phyloP scores from a whole-genome alignment of 2,113 vertebrate genomes.

The Podarcis cretensis region DNA sequence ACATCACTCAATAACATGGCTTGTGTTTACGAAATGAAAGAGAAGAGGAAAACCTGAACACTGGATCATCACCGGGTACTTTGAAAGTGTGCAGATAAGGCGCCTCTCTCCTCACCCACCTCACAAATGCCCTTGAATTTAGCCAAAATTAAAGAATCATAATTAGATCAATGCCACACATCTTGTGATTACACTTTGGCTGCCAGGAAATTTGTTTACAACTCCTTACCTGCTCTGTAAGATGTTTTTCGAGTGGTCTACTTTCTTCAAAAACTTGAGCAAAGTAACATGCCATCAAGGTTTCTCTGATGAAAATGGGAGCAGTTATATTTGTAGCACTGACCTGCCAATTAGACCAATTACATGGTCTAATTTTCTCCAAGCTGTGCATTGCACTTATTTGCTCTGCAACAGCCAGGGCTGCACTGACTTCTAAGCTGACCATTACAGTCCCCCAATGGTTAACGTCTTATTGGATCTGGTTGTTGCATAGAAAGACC shows the following conservation, averaged over 20 bases:
- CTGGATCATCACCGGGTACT: not conserved
- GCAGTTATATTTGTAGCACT: too few relatives aligned
- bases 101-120: too few relatives aligned
- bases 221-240: not conserved
- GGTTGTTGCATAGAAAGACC: too few relatives aligned
- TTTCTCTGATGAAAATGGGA: too few relatives aligned
- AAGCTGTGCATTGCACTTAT: too few relatives aligned
- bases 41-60: not conserved
- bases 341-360: too few relatives aligned
- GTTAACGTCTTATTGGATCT: too few relatives aligned
- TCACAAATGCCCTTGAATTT: not conserved
- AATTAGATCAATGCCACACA: not conserved
- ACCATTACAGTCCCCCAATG: too few relatives aligned
- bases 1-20: not conserved
- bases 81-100: not conserved
- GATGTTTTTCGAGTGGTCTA: not conserved
- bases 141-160: not conserved
- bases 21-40: not conserved
- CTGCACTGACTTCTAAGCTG: too few relatives aligned
- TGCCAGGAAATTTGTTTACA: not conserved
- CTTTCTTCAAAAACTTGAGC: not conserved
- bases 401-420: too few relatives aligned
- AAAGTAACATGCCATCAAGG: not conserved
- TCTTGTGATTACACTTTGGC: not conserved
- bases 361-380: too few relatives aligned